phyloP scores from a whole-genome alignment of 2,888 invertebrate species.

The Amiota mariae region DNA sequence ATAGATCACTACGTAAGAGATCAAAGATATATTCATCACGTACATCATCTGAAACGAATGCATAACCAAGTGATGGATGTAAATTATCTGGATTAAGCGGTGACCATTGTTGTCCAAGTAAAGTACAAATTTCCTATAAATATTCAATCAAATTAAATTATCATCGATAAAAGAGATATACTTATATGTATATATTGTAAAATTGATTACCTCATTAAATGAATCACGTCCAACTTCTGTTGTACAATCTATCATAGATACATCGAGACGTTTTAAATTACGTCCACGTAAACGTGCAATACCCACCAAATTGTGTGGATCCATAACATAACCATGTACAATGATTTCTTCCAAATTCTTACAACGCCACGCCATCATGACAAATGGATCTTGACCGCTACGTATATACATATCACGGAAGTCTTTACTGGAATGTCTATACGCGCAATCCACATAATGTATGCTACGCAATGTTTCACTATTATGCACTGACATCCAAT shows the following conservation, averaged over 20 bases:
- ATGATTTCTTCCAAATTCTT: constrained; percentile 75
- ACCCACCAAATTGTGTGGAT: constrained; percentile 72
- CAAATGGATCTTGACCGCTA: constrained; percentile 75
- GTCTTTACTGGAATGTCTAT: constrained; percentile 67
- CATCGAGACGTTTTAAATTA: constrained; percentile 69
- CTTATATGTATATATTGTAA: too few species aligned
- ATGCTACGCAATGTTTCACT: constrained; percentile 71
- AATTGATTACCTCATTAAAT: constrained; percentile 61
- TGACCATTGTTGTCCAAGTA: constrained; percentile 71
- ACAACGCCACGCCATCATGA: constrained; percentile 79
- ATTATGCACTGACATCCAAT: constrained; percentile 70
- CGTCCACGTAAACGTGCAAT: constrained; percentile 71
- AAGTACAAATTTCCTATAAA: constrained; percentile 69
- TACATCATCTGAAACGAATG: constrained; percentile 68
- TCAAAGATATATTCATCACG: constrained; percentile 72
- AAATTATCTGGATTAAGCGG: constrained; percentile 63
- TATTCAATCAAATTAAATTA: constrained; percentile 7
- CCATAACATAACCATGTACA: constrained; percentile 74
- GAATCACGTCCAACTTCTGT: constrained; percentile 62
- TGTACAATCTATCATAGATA: constrained; percentile 70
- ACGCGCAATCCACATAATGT: constrained; percentile 72
- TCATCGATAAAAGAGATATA: too few species aligned
- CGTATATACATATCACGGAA: constrained; percentile 64
- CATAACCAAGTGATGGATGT: constrained; percentile 67
- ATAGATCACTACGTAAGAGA: constrained; percentile 70